A percentile compares a stretch with the other conserved stretches of the same genome.
Evolutionary conservation across 1,140 invertebrate genomes (phyloP).

Genomic region (Achatina immaculata): DNA sequence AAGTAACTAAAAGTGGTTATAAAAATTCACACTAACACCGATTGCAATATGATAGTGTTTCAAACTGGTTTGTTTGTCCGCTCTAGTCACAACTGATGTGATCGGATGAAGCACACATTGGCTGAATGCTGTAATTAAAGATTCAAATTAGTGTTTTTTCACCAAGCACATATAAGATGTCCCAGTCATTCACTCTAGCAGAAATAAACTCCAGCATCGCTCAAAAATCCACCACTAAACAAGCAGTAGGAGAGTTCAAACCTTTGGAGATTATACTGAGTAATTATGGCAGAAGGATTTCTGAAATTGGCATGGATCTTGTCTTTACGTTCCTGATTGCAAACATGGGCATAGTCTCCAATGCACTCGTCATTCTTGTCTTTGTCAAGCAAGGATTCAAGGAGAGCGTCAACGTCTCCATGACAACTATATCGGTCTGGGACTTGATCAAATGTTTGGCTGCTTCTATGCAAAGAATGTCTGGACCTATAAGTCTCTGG

Average conservation of each 20-base stretch:
- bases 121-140: neutral
- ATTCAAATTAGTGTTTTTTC: neutral
- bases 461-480: conserved; percentile 15
- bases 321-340: conserved; percentile 15
- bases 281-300: neutral
- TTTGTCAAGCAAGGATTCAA: conserved; percentile 34
- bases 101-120: neutral
- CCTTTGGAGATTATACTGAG: conserved; percentile 18
- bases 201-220: neutral
- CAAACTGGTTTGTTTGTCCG: too few species aligned
- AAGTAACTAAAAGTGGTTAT: too few species aligned
- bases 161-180: neutral
- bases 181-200: neutral
- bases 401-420: conserved; percentile 18
- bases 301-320: conserved; percentile 20
- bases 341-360: conserved; percentile 14
- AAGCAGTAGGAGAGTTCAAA: neutral
- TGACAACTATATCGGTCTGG: conserved; percentile 31
- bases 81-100: neutral
- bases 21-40: too few species aligned
- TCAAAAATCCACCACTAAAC: neutral
- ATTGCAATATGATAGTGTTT: too few species aligned
- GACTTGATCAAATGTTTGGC: conserved; percentile 25
- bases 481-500: neutral
- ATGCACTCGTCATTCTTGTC: conserved; percentile 27